Evolutionary conservation across 2,797 vertebrate genomes (phyloP).

Genomic region (Hemibagrus guttatus): DNA sequence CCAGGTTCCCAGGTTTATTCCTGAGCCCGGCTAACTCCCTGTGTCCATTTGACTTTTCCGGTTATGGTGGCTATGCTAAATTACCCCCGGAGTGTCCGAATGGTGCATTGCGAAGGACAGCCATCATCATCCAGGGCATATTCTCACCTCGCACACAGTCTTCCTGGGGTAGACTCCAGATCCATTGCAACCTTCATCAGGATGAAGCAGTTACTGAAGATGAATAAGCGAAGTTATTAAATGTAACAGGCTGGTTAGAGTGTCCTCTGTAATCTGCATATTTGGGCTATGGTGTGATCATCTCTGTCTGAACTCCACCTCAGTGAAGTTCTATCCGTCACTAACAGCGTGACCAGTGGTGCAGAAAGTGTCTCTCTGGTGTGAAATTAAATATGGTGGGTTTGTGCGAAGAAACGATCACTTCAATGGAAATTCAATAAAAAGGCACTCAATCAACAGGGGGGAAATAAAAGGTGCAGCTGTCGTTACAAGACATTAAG

Average conservation of each 20-base stretch:
- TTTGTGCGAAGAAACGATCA: slow-evolving; percentile 47
- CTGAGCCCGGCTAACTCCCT: neutral
- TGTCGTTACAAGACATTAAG: slow-evolving; percentile 55
- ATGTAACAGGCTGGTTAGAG: neutral
- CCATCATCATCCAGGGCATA: neutral
- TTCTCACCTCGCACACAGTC: neutral
- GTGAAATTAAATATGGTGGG: slow-evolving; percentile 58
- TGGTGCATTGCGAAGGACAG: neutral
- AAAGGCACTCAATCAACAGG: slow-evolving; percentile 55
- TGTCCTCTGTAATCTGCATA: neutral
- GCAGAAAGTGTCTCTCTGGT: slow-evolving; percentile 56
- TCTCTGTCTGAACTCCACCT: neutral
- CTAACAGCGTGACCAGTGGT: slow-evolving; percentile 25
- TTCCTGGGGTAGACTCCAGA: neutral
- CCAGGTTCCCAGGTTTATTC: neutral
- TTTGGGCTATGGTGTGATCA: slow-evolving; percentile 3
- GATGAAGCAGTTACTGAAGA: neutral
- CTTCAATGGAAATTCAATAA: slow-evolving; percentile 59
- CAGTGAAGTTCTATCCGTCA: slow-evolving; percentile 43
- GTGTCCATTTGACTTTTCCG: neutral
- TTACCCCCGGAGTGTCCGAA: neutral
- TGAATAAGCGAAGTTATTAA: neutral
- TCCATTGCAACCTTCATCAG: neutral
- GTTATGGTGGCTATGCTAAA: neutral
- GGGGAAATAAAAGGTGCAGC: slow-evolving; percentile 43